Evolutionary conservation across 2,888 invertebrate genomes (phyloP), one percentile per base, ranked within the genome.

Genomic region (Ceratothoa steindachneri): DNA sequence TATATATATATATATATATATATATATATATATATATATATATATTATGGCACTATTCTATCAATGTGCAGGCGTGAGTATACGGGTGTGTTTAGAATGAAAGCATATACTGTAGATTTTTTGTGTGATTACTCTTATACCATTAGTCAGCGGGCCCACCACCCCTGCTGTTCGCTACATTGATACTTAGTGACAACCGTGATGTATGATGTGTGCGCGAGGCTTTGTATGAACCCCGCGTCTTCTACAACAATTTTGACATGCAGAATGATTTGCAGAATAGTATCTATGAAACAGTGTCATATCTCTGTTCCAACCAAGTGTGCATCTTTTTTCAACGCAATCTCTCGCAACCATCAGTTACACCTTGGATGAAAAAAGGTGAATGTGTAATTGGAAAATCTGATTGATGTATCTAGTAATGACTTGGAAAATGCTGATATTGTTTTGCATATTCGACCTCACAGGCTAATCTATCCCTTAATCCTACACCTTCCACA

Each of bases 131-230:
- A 41, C 15, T 15, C 5, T 41, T 41, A 41, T 41, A 41, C 41
- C 5, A 5, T 41, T 9, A 15, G 41, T 9, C 15, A 41, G 5
- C 41, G 55, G 19, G 19, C 5, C 24, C 55, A 41, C 7, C 7
- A 41, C 15, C 55, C 24, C 55, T 55, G 19, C 19, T 55, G 55
- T 22, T 55, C 19, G 9, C 24, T 55, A 41, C 55, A 19, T 22
- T 55, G 55, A 55, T 55, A 55, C 24, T 55, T 55, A 55, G 55
- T 55, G 55, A 55, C 55, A 55, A 22, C 19, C 55, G 55, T 55
- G 19, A 55, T 55, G 19, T 55, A 55, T 55, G 55, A 55, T 55
- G 55, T 55, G 55, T 55, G 55, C 5, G 55, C 5, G 19, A 55
- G 5, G 55, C 7, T 55, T 55, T 19, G n/a, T 55, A 7, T 55